Base-by-base conservation (phyloP, 2,888 invertebrate species). In the Drosophila conformis region DNA sequence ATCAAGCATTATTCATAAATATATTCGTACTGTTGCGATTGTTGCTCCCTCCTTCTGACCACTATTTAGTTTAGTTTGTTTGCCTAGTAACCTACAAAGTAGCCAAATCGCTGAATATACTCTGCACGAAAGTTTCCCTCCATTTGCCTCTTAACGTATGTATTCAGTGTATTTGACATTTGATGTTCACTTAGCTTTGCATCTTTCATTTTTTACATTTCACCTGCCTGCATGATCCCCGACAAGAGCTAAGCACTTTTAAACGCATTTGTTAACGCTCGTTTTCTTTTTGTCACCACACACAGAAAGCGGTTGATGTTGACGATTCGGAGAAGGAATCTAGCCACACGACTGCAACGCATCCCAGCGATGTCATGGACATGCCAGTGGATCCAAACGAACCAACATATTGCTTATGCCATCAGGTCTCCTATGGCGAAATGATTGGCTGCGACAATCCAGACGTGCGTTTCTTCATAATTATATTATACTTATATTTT, bases 381-480 rank as follows among this genome's bases (percentile, higher is more conserved):
- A 97, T 97, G 97, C 97, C 97, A 0, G 97, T 97, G 0, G 97
- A 99, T 94, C 99, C 99, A 0, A 99, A 99, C 91, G 99, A 99
- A 92, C 99, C 99, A 0, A 99, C 99, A 0, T 99, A 99, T 92
- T 99, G 99, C 93, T 94, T 99, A 46, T 99, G 99, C 91, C 98
- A 99, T 93, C 99, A 99, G 95, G 97, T 97, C 31, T 98, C 98
- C 1, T 98, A 97, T 90, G 98, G 98, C 54, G 97, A 98, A 94
- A 98, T 98, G 98, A 97, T 98, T 91, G 97, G 97, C 83, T 98
- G 98, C 94, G 98, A 98, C 93, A 98, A 98, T 94, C 95, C 95
- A 58, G 97, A 97, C 79, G 93, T 93, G 79, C 81, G 87, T 73
- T 61, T 15, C 13, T 4, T 13, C 8, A 13, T 25, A 4, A 11